Percentiles rank a stretch among this genome's conserved stretches.
These are phyloP conservation scores for Pachycephala philippinensis DNA, from an alignment of 2,113 vertebrate genomes.

Conservation along the genomic window DNA sequence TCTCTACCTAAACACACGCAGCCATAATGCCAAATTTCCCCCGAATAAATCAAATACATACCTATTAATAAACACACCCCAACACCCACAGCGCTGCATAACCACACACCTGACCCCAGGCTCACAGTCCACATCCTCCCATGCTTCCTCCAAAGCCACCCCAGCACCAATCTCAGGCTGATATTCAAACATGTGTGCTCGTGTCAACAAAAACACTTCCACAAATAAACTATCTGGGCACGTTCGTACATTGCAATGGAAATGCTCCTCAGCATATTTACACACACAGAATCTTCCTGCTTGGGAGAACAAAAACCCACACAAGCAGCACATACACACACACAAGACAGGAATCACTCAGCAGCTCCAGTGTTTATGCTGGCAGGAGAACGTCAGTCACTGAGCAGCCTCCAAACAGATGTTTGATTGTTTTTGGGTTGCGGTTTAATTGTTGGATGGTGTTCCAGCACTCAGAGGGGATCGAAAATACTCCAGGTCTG, in stretches of 20 bases:
- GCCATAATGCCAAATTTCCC: not conserved
- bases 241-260: not conserved
- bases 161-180: not conserved
- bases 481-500: conserved; percentile 75
- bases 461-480: conserved; percentile 81
- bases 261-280: not conserved
- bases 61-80: not conserved
- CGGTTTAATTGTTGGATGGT: conserved; percentile 86
- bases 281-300: not conserved
- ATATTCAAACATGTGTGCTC: not conserved
- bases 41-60: not conserved
- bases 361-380: conserved; percentile 63
- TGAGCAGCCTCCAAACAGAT: conserved; percentile 87
- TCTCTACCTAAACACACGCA: not conserved
- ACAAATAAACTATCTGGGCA: not conserved
- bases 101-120: not conserved
- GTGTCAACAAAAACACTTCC: not conserved
- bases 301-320: not conserved
- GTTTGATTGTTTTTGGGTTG: conserved; percentile 89
- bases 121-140: not conserved
- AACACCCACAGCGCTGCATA: not conserved
- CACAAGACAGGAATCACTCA: conserved; percentile 59
- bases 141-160: not conserved
- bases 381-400: conserved; percentile 76
- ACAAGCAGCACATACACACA: not conserved